phyloP scores from a whole-genome alignment of 2,888 invertebrate genomes.

The Trimorus sp. region DNA sequence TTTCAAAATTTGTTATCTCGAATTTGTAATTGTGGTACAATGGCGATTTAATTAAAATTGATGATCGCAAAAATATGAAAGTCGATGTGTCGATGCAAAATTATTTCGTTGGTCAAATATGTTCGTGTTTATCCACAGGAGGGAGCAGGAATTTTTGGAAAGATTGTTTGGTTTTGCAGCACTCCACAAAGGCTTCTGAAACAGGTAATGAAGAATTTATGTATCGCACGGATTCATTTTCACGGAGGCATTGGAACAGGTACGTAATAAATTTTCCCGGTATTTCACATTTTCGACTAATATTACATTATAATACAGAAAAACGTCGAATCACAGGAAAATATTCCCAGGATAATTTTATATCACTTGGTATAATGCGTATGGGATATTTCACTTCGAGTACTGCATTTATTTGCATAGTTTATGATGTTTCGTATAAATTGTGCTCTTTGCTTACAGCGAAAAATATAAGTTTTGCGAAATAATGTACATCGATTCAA shows the following conservation, averaged over 20 bases:
- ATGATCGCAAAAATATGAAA: slow-evolving; percentile 27
- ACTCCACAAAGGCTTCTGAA: slow-evolving; percentile 1
- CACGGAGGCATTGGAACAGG: not conserved
- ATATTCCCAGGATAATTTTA: slow-evolving; percentile 22
- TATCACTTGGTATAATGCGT: slow-evolving; percentile 15
- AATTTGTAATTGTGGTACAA: slow-evolving; percentile 17
- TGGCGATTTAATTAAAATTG: slow-evolving; percentile 36
- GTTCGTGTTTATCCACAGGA: slow-evolving; percentile 24
- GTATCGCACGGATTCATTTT: not conserved
- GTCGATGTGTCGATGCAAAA: slow-evolving; percentile 22
- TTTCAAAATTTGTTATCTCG: not conserved
- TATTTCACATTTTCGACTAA: slow-evolving; percentile 10
- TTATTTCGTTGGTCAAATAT: slow-evolving; percentile 33
- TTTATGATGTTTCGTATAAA: slow-evolving; percentile 23
- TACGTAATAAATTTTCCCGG: slow-evolving; percentile 13
- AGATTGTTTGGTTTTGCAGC: slow-evolving; percentile 13
- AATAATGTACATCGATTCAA: slow-evolving; percentile 22
- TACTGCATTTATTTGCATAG: slow-evolving; percentile 7
- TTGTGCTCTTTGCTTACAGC: slow-evolving; percentile 25
- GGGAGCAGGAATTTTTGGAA: slow-evolving; percentile 29
- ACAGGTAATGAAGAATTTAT: slow-evolving; percentile 12
- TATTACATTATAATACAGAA: slow-evolving; percentile 3
- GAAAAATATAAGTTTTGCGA: slow-evolving; percentile 32
- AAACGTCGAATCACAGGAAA: slow-evolving; percentile 9
- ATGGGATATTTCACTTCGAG: not conserved